Evolutionary conservation across 2,113 vertebrate species (phyloP).

Genomic region (Pterocles gutturalis): DNA sequence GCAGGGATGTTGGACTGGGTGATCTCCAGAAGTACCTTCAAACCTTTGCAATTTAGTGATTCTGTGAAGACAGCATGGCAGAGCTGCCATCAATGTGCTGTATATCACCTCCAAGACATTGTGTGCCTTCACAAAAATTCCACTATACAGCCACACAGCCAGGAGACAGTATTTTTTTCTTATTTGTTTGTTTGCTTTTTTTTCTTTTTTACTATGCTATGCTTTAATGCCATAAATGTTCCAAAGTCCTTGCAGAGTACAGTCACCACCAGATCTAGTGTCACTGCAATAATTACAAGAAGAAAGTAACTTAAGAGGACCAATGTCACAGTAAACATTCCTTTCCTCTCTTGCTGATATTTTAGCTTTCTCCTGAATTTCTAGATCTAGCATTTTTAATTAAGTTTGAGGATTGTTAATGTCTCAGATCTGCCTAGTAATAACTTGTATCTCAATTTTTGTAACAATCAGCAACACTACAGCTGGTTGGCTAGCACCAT

Average conservation of each 20-base stretch:
- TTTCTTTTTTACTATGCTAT: background rate
- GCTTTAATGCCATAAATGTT: background rate
- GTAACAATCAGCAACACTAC: background rate
- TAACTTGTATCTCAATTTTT: background rate
- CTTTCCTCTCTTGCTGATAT: background rate
- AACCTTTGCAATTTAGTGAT: fast-evolving
- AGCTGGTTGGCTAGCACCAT: background rate
- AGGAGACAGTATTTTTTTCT: background rate
- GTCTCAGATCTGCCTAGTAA: background rate
- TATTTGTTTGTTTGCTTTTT: background rate
- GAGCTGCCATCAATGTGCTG: background rate
- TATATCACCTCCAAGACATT: background rate
- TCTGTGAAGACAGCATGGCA: background rate
- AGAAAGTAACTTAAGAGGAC: background rate
- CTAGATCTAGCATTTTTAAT: background rate
- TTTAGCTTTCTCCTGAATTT: background rate
- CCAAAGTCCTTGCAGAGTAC: background rate
- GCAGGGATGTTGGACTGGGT: background rate
- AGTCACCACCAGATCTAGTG: background rate
- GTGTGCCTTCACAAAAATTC: background rate
- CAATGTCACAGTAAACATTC: background rate
- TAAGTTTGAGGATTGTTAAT: background rate
- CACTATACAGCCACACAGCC: too few species aligned
- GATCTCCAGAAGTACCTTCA: background rate
- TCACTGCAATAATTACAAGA: background rate